A percentile compares a stretch with the other conserved stretches of the same genome.
phyloP scores from a whole-genome alignment of 2,113 vertebrate genomes.

The Menura novaehollandiae region DNA sequence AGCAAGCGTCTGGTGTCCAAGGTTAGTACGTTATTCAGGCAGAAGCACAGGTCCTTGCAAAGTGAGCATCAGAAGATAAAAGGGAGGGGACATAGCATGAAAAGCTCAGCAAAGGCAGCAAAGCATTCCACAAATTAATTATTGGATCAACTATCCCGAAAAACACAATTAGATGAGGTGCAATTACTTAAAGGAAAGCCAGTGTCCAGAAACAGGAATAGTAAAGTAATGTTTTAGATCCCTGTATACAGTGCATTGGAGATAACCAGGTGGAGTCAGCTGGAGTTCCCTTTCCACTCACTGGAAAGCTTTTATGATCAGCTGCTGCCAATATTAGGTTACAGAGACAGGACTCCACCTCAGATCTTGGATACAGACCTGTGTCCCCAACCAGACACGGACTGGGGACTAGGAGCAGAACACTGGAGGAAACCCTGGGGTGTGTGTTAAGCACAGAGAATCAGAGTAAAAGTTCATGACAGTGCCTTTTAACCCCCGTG shows the following conservation, averaged over 20 bases:
- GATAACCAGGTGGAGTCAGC: background rate
- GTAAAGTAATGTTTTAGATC: background rate
- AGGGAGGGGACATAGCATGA: background rate
- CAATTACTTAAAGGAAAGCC: background rate
- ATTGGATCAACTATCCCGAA: background rate
- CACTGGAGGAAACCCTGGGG: background rate
- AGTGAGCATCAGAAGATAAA: background rate
- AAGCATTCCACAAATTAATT: background rate
- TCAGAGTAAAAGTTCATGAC: background rate
- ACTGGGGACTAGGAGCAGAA: background rate
- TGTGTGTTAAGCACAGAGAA: background rate
- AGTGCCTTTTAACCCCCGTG: rapidly evolving
- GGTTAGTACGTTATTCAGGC: background rate
- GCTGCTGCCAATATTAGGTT: background rate
- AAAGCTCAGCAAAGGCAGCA: background rate
- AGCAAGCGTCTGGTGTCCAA: background rate
- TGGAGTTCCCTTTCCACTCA: background rate
- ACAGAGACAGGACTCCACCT: background rate
- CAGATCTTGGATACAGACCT: background rate
- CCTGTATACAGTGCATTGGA: background rate
- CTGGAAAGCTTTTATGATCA: background rate
- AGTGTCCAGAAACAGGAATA: background rate
- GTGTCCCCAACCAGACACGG: rapidly evolving
- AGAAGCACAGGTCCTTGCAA: background rate
- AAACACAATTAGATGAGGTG: background rate